phyloP scores from a whole-genome alignment of 2,888 invertebrate species.

The Drosophila acutilabella region DNA sequence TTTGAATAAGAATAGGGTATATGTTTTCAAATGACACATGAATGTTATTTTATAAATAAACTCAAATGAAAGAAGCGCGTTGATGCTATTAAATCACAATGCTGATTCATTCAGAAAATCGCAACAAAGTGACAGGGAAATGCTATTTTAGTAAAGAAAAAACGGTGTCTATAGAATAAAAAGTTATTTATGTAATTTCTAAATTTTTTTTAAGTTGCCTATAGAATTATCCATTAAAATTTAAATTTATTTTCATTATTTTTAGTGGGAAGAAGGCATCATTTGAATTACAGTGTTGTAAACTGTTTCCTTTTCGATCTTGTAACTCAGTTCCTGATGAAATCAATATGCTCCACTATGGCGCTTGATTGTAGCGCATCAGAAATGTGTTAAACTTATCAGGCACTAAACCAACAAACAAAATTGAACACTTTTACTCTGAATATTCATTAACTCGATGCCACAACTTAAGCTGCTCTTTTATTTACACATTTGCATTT shows the following conservation, averaged over 20 bases:
- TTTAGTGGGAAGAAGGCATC: too few species aligned
- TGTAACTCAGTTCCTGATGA: background rate
- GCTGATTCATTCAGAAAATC: background rate
- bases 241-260: too few species aligned
- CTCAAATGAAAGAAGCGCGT: background rate
- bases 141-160: background rate
- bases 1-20: background rate
- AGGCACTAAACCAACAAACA: slow-evolving; percentile 51
- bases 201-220: too few species aligned
- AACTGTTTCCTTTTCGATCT: too few species aligned
- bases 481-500: slow-evolving; percentile 63
- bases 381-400: slow-evolving; percentile 63
- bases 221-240: too few species aligned
- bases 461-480: slow-evolving; percentile 32
- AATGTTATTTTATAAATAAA: slow-evolving; percentile 21
- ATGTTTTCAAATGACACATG: slow-evolving; percentile 5
- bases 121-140: background rate
- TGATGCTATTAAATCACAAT: background rate
- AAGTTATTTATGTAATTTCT: too few species aligned
- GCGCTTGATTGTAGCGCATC: slow-evolving; percentile 34
- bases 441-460: slow-evolving; percentile 62
- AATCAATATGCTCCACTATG: slow-evolving; percentile 16
- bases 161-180: too few species aligned
- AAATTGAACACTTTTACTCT: slow-evolving; percentile 64
- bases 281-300: too few species aligned